phyloP scores from a whole-genome alignment of 2,113 vertebrate species.

The Datnioides undecimradiatus region DNA sequence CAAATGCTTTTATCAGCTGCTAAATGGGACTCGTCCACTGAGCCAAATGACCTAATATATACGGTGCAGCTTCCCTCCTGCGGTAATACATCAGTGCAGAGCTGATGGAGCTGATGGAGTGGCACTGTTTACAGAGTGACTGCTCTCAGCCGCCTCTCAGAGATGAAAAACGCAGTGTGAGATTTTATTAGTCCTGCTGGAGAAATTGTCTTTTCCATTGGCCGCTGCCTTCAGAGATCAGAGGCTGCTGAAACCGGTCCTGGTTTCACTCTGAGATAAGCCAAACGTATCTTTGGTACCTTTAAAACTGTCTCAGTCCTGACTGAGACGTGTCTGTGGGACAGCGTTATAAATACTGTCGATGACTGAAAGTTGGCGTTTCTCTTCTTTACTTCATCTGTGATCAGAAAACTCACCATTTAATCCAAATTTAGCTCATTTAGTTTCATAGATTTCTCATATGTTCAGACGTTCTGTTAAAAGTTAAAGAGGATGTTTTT shows the following conservation, averaged over 20 bases:
- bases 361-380: too few species aligned
- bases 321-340: too few species aligned
- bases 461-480: too few species aligned
- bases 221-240: constrained; percentile 16
- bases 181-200: constrained; percentile 54
- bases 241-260: constrained; percentile 4
- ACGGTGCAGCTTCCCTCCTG: background rate
- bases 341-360: too few species aligned
- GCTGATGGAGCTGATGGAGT: constrained; percentile 37
- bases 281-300: background rate
- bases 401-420: too few species aligned
- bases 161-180: constrained; percentile 51
- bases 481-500: too few species aligned
- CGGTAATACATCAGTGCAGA: constrained; percentile 9
- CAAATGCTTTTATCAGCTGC: constrained; percentile 78
- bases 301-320: too few species aligned
- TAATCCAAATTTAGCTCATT: too few species aligned
- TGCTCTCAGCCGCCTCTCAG: constrained; percentile 28
- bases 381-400: too few species aligned
- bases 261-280: background rate
- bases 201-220: constrained; percentile 52
- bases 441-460: too few species aligned
- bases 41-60: constrained; percentile 59
- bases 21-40: constrained; percentile 41
- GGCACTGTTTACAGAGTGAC: constrained; percentile 49